These are phyloP conservation scores for Lithophane ornitopus DNA, from an alignment of 2,888 invertebrate genomes.

Conservation along the genomic window DNA sequence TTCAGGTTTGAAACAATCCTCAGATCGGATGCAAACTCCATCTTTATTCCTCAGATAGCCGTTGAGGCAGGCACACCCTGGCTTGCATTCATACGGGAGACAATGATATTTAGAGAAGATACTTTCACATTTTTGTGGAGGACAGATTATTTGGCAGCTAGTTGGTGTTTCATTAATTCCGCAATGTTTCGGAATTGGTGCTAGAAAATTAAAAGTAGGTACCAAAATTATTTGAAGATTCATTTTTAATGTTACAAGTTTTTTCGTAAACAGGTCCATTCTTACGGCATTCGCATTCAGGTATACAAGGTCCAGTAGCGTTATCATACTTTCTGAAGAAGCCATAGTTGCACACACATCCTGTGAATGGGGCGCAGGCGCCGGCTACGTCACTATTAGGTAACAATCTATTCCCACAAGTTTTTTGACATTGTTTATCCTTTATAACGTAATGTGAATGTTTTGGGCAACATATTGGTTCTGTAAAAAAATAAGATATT, in stretches of 20 bases:
- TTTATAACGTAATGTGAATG: constrained; percentile 32
- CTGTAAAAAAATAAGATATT: constrained; percentile 12
- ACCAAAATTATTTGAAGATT: not conserved
- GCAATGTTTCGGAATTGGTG: constrained; percentile 57
- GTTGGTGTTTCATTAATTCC: constrained; percentile 60
- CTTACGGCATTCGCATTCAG: constrained; percentile 32
- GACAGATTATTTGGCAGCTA: constrained; percentile 56
- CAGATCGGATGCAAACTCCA: constrained; percentile 29
- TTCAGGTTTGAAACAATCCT: constrained; percentile 31
- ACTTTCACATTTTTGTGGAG: constrained; percentile 63
- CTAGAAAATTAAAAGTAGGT: constrained; percentile 26
- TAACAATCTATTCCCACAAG: constrained; percentile 46
- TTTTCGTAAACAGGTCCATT: not conserved
- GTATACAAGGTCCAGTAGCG: constrained; percentile 50
- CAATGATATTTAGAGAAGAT: constrained; percentile 37
- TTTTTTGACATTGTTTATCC: constrained; percentile 38
- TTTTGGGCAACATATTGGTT: constrained; percentile 24
- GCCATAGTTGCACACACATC: constrained; percentile 35
- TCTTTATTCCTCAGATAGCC: constrained; percentile 52
- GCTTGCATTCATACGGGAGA: constrained; percentile 31
- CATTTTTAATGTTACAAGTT: not conserved
- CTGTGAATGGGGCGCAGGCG: constrained; percentile 48
- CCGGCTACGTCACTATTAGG: constrained; percentile 17
- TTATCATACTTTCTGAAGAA: constrained; percentile 37
- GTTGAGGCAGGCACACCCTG: constrained; percentile 61